Conservation (phyloP, 1,140 invertebrate genomes). For the Aradophagus sp. region DNA sequence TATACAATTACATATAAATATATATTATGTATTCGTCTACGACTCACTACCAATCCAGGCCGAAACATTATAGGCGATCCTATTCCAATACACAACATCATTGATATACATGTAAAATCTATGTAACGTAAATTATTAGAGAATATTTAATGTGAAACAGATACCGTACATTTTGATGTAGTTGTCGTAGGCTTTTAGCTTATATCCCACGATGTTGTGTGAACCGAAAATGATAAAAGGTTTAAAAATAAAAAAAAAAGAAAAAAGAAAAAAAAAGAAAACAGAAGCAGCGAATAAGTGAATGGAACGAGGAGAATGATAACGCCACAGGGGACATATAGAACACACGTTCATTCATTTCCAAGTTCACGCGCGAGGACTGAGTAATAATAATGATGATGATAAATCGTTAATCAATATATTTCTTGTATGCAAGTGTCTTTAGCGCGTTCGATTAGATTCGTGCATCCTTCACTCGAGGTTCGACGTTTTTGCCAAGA, state of each 20-base stretch:
- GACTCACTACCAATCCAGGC: slow-evolving; percentile 57
- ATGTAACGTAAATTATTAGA: slow-evolving; percentile 57
- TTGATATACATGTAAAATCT: slow-evolving; percentile 40
- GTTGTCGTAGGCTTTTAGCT: slow-evolving; percentile 59
- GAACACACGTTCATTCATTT: slow-evolving; percentile 27
- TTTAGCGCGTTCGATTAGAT: slow-evolving; percentile 49
- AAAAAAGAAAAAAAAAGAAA: slow-evolving; percentile 9
- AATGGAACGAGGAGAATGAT: slow-evolving; percentile 10
- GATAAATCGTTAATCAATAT: slow-evolving; percentile 43
- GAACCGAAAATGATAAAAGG: slow-evolving; percentile 23
- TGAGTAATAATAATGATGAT: slow-evolving; percentile 29
- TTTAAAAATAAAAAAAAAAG: slow-evolving; percentile 7
- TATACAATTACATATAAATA: slow-evolving; percentile 51
- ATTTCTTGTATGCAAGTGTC: slow-evolving; percentile 51
- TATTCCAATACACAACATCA: slow-evolving; percentile 54
- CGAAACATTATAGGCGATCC: slow-evolving; percentile 58
- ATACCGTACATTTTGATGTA: slow-evolving; percentile 58
- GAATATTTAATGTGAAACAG: slow-evolving; percentile 57
- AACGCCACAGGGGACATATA: background rate
- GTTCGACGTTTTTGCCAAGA: slow-evolving; percentile 33
- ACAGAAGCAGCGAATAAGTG: background rate
- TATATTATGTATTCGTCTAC: slow-evolving; percentile 56
- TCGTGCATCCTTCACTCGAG: slow-evolving; percentile 42
- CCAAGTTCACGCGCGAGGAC: slow-evolving; percentile 36
- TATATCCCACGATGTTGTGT: slow-evolving; percentile 53